Conservation (phyloP, 2,888 invertebrate species). For the Agapostemon virescens region DNA sequence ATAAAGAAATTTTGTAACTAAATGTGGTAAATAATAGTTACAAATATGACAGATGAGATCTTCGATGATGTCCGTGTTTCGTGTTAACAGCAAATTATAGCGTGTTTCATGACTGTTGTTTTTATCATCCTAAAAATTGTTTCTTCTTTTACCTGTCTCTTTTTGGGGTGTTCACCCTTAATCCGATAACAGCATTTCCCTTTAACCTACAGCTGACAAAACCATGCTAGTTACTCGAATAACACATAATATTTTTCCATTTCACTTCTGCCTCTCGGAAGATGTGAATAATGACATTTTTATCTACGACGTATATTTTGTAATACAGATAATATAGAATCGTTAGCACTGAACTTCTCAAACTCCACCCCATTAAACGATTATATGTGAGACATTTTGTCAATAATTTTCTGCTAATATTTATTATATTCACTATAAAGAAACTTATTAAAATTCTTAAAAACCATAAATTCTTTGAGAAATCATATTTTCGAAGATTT, state of each 20-base stretch:
- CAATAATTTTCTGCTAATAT: neutral
- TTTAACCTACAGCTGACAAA: neutral
- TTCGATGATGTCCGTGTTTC: neutral
- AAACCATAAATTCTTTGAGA: neutral
- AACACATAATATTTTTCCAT: neutral
- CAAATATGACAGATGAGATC: neutral
- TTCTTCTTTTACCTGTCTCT: no score
- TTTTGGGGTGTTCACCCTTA: no score
- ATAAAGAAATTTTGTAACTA: neutral
- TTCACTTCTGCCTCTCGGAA: neutral
- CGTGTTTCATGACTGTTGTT: no score
- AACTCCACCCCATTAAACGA: neutral
- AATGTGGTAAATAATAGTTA: neutral
- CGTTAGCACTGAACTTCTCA: neutral
- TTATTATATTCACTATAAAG: neutral
- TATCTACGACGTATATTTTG: neutral
- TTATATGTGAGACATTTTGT: neutral
- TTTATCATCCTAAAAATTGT: no score
- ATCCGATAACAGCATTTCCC: no score
- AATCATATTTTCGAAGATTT: neutral
- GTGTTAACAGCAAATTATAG: neutral
- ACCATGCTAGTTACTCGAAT: neutral
- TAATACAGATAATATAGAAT: neutral
- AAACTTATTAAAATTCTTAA: neutral
- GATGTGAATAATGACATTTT: neutral